Evolutionary conservation across 2,113 vertebrate genomes (phyloP), one percentile per base, ranked within the genome.

Genomic region (Erythrocebus patas): DNA sequence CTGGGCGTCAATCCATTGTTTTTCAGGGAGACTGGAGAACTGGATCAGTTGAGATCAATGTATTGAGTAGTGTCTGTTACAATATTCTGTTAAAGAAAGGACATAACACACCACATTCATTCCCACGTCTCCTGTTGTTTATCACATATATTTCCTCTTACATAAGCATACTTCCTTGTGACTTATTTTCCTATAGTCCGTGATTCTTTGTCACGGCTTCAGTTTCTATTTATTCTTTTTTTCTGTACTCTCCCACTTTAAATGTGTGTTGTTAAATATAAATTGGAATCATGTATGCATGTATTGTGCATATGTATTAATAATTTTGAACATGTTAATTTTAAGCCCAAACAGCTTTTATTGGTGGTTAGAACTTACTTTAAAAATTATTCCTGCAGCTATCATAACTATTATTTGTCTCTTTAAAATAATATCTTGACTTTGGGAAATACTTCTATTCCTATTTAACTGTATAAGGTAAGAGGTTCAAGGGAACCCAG

Each of bases 281-380:
- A 86, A n/a, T 64, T 89, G n/a, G 43, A 95, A 89, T 94, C 43
- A 75, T 91, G 50, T 94, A 90, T 3, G 66, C 76, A 45, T 95
- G 55, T 87, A 83, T 82, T 59, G 8, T 87, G 66, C 82, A 30
- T 59, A 59, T 76, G 40, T 82, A 45, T 92, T 95, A 89, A 81
- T 88, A 43, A 86, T 93, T 92, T 84, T 86, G 52, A 96, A 79
- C 78, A 90, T 75, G 32, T 87, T 90, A 73, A 81, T 86, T 57
- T 59, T 88, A 94, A 82, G n/a, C 23, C 30, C 85, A 66, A 85
- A 13, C 20, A 72, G 7, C 66, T 89, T 59, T 81, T 79, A 23
- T 30, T 57, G 23, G 9, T 86, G 93, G 27, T 70, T n/a, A 95
- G 66, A 92, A 75, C 17, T 52, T 81, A 64, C 16, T 91, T 48